Conservation (phyloP, 2,113 vertebrate genomes). For the Peromyscus polionotus region DNA sequence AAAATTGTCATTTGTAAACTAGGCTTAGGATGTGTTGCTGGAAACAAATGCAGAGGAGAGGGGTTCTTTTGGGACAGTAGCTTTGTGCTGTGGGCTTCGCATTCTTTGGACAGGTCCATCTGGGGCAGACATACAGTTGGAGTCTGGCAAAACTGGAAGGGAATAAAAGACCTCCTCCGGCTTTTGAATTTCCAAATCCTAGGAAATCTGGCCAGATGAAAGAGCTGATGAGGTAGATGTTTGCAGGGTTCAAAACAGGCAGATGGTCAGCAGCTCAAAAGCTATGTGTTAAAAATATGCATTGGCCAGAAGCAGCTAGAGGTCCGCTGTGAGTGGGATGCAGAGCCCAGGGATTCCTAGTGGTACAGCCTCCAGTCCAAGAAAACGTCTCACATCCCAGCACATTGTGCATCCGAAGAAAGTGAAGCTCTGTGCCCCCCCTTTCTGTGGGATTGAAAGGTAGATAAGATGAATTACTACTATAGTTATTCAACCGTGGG, state of each 20-base stretch:
- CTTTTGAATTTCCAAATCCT: slow-evolving; percentile 28
- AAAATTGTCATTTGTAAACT: neutral
- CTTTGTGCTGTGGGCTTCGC: neutral
- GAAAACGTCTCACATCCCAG: neutral
- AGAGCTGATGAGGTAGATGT: neutral
- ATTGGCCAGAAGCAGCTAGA: neutral
- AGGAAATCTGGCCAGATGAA: slow-evolving; percentile 21
- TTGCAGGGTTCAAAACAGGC: neutral
- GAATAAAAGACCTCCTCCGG: neutral
- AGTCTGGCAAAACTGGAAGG: neutral
- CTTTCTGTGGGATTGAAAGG: accelerated
- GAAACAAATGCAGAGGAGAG: neutral
- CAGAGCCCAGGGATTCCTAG: neutral
- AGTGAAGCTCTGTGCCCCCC: accelerated
- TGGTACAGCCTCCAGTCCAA: no score
- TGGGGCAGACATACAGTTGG: neutral
- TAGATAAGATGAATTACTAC: neutral
- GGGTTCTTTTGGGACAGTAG: neutral
- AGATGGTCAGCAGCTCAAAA: neutral
- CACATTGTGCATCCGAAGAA: neutral
- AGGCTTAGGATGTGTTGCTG: neutral
- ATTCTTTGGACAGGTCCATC: neutral
- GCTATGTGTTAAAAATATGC: neutral
- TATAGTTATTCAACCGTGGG: neutral
- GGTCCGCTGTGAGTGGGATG: neutral